Base-by-base conservation (phyloP, 1,140 invertebrate species). In the Trichonephila clavata region DNA sequence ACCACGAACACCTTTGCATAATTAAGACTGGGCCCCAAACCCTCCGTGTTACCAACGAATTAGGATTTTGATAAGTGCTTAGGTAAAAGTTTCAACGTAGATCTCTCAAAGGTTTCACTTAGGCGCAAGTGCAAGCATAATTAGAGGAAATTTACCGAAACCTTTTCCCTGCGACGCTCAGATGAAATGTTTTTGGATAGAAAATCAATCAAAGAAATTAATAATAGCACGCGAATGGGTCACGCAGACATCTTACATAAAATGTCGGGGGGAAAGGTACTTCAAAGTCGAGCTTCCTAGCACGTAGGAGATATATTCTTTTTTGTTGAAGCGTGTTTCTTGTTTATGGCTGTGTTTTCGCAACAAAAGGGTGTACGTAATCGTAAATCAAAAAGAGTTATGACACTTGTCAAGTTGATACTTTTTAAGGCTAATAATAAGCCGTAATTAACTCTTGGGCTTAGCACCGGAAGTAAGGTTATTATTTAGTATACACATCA, bases 201-300 rank as follows among this genome's bases (percentile, higher is more conserved):
- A 68, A 68, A 27, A 68, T 77, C 71, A 77, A 27, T 32, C 71
- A 32, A 39, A 77, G 27, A 77, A 77, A 77, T 77, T 77, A 77
- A 77, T 77, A 77, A 77, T 8, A 14, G 4, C 71, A 77, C 71
- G 71, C 71, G 27, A 77, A 32, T 4, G 7, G 24, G 71, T 77
- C 71, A 77, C 71, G 71, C 71, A 77, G 27, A 5, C 14, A 77
- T 63, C 61, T 63, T 20, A 20, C 21, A 21, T 63, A 21, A 14
- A 18, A 32, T 39, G 71, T 39, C 71, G 32, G 71, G 71, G 18
- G 39, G 7, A 77, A 77, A 68, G 10, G 65, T 68, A 8, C 65
- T 68, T 68, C n/a, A 68, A 68, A 24, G n/a, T 68, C 65, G 24
- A 24, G n/a, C n/a, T 68, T 24, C n/a, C 65, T 10, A 14, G n/a